These are phyloP conservation scores for Charaxes varanes DNA, from an alignment of 1,140 invertebrate genomes.

Conservation along the genomic window DNA sequence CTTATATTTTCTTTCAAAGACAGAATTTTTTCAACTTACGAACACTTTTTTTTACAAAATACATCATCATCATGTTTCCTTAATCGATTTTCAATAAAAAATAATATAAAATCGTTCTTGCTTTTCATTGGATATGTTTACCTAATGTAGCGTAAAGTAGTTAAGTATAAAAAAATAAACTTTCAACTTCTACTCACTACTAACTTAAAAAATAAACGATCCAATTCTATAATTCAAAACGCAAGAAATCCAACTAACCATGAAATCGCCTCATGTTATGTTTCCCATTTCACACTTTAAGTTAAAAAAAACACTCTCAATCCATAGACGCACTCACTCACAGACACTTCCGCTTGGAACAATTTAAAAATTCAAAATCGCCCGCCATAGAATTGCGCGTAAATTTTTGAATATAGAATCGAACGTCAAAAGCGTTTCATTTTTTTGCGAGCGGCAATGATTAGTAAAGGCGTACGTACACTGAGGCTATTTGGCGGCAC, in stretches of 20 bases:
- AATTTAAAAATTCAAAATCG: constrained; percentile 30
- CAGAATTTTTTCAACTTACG: no score
- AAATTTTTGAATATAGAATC: constrained; percentile 47
- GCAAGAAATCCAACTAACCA: constrained; percentile 53
- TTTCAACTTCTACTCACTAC: neutral
- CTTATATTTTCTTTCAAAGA: no score
- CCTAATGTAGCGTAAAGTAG: no score
- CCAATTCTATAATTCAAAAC: constrained; percentile 10
- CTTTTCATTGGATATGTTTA: no score
- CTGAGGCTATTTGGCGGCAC: constrained; percentile 65
- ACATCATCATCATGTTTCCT: no score
- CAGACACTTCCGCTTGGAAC: constrained; percentile 41
- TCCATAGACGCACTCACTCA: constrained; percentile 41
- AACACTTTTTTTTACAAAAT: no score
- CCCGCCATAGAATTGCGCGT: constrained; percentile 24
- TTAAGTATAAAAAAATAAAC: no score
- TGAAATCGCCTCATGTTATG: constrained; percentile 65
- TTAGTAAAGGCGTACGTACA: constrained; percentile 62
- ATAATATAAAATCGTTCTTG: no score
- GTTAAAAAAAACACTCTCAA: constrained; percentile 48
- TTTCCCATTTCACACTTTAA: constrained; percentile 59
- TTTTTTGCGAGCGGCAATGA: constrained; percentile 61
- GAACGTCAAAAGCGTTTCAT: constrained; percentile 49
- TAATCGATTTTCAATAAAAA: no score
- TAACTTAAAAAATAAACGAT: constrained; percentile 8